A percentile compares a stretch with the other conserved stretches of the same genome.
These are phyloP conservation scores for Dyspetes luteomarginatus DNA, from an alignment of 2,888 invertebrate species.

Conservation along the genomic window DNA sequence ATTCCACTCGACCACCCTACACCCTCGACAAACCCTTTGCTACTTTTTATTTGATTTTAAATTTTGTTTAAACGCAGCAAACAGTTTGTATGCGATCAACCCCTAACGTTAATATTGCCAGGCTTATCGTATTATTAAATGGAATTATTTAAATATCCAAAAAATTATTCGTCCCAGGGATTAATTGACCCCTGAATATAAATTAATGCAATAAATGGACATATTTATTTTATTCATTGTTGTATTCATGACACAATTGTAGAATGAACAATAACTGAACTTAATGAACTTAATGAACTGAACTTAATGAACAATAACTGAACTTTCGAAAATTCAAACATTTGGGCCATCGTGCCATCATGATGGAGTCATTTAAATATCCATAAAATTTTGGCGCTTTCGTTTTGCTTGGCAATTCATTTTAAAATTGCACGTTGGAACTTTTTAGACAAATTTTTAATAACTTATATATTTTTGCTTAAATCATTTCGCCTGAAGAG, in stretches of 20 bases:
- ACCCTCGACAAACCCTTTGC: background rate
- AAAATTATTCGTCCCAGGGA: background rate
- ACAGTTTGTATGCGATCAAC: slow-evolving; percentile 7
- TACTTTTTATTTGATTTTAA: background rate
- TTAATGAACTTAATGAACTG: no score
- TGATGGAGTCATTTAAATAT: no score
- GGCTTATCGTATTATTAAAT: slow-evolving; percentile 18
- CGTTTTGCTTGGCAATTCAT: no score
- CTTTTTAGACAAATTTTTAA: no score
- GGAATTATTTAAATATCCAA: slow-evolving; percentile 16
- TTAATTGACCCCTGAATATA: background rate
- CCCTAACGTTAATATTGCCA: slow-evolving; percentile 16
- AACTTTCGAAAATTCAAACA: no score
- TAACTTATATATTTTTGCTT: no score
- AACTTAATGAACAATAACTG: no score
- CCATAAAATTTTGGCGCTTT: no score
- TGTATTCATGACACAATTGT: background rate
- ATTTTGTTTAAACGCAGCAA: slow-evolving; percentile 9
- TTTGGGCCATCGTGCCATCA: no score
- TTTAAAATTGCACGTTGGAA: no score
- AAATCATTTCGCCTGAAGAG: no score
- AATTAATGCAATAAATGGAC: slow-evolving; percentile 1
- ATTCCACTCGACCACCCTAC: background rate
- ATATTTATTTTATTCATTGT: background rate
- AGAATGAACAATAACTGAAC: background rate